A percentile compares a stretch with the other conserved stretches of the same genome.
phyloP scores from a whole-genome alignment of 2,113 vertebrate species.

The Xyliphius kryptos region DNA sequence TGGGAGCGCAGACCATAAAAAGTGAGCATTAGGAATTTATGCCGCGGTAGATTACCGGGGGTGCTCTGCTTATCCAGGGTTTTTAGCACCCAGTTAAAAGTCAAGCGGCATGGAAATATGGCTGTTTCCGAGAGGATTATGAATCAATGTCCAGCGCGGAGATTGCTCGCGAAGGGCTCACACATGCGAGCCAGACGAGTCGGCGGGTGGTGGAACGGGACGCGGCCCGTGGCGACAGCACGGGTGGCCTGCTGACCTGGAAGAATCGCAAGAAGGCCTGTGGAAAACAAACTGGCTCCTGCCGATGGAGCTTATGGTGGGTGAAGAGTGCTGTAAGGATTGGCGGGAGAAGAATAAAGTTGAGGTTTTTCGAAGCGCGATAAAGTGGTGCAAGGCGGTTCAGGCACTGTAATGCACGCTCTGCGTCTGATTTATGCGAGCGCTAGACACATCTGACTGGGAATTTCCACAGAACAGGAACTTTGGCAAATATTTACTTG shows the following conservation, averaged over 20 bases:
- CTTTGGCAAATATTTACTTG: too few relatives aligned
- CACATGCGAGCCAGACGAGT: slow-evolving; percentile 7
- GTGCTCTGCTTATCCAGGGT: slow-evolving; percentile 50
- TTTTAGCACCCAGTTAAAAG: slow-evolving; percentile 65
- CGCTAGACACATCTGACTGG: too few relatives aligned
- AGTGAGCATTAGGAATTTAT: slow-evolving; percentile 53
- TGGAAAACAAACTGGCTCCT: not conserved
- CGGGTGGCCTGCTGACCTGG: not conserved
- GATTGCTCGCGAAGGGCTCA: not conserved
- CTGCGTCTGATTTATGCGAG: too few relatives aligned
- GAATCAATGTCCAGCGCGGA: slow-evolving; percentile 30
- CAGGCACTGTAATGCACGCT: not conserved
- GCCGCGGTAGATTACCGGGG: slow-evolving; percentile 41
- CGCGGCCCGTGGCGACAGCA: not conserved
- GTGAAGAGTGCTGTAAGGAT: not conserved
- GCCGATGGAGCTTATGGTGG: not conserved
- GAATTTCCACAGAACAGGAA: too few relatives aligned
- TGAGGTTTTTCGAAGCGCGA: not conserved
- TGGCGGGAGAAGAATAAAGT: not conserved
- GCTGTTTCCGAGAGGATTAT: slow-evolving; percentile 35
- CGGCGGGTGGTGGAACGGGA: not conserved
- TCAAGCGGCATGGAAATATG: slow-evolving; percentile 53
- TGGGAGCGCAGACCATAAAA: slow-evolving; percentile 50
- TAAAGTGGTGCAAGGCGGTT: not conserved
- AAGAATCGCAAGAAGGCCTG: not conserved